A percentile compares a stretch with the other conserved stretches of the same genome.
Evolutionary conservation across 1,140 invertebrate genomes (phyloP).

Genomic region (Drosophila pandora): DNA sequence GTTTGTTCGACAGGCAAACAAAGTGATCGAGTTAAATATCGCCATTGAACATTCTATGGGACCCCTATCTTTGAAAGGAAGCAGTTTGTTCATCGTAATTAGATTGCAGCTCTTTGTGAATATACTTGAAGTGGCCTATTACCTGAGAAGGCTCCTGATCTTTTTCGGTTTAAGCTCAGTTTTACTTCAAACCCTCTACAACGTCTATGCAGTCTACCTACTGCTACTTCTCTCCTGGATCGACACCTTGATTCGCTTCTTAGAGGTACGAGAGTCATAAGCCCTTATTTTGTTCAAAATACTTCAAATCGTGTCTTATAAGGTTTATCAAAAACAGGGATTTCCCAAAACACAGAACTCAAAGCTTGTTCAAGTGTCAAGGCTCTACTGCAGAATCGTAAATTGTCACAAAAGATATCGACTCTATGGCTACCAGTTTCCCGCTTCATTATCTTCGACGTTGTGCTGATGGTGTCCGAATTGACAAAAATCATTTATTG

Average conservation of each 20-base stretch:
- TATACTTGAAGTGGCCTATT: neutral
- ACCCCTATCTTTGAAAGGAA: neutral
- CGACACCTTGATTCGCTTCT: neutral
- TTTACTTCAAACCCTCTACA: neutral
- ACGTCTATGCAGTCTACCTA: neutral
- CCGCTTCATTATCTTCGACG: neutral
- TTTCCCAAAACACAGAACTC: neutral
- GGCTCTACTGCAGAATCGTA: neutral
- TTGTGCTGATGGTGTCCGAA: neutral
- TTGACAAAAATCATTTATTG: neutral
- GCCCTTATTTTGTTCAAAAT: neutral
- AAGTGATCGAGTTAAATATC: neutral
- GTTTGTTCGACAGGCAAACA: neutral
- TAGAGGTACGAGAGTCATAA: neutral
- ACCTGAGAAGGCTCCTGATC: neutral
- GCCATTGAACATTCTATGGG: neutral
- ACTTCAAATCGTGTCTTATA: neutral
- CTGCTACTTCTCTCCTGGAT: neutral
- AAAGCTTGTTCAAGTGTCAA: neutral
- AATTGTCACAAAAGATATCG: neutral
- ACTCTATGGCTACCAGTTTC: neutral
- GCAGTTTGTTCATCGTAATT: neutral
- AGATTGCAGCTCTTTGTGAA: neutral
- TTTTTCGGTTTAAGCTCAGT: neutral
- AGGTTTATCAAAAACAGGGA: neutral